phyloP scores from a whole-genome alignment of 2,113 vertebrate genomes.

The Myiagra hebetior region DNA sequence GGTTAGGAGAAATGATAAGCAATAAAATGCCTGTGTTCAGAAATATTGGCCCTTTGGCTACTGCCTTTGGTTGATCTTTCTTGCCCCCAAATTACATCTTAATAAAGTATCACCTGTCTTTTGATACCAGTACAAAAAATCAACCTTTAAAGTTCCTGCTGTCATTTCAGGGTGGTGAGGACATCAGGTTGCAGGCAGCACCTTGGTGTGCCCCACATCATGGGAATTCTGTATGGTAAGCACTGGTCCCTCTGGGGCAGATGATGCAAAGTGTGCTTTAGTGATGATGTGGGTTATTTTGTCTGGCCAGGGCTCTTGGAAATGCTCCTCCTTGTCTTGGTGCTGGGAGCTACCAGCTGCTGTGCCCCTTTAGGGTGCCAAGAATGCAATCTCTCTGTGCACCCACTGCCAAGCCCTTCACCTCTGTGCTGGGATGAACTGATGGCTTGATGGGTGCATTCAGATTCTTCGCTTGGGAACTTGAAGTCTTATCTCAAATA shows the following conservation, averaged over 20 bases:
- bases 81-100: not conserved
- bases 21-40: constrained; percentile 49
- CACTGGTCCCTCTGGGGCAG: not conserved
- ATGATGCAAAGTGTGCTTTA: not conserved
- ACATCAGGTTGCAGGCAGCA: not conserved
- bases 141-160: not conserved
- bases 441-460: not conserved
- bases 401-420: fast-evolving
- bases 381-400: fast-evolving
- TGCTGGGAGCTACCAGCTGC: not conserved
- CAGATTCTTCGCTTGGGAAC: not conserved
- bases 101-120: not conserved
- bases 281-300: not conserved
- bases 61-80: not conserved
- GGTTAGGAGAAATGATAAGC: constrained; percentile 59
- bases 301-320: not conserved
- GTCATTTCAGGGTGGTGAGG: not conserved
- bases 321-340: fast-evolving
- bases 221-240: fast-evolving
- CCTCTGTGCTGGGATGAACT: not conserved
- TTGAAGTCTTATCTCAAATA: not conserved
- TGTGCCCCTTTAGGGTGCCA: not conserved
- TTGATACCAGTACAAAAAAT: not conserved
- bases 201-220: not conserved
- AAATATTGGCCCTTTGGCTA: constrained; percentile 44